Evolutionary conservation across 2,113 vertebrate genomes (phyloP), one percentile per base, ranked within the genome.

Genomic region (Vireo altiloquus): DNA sequence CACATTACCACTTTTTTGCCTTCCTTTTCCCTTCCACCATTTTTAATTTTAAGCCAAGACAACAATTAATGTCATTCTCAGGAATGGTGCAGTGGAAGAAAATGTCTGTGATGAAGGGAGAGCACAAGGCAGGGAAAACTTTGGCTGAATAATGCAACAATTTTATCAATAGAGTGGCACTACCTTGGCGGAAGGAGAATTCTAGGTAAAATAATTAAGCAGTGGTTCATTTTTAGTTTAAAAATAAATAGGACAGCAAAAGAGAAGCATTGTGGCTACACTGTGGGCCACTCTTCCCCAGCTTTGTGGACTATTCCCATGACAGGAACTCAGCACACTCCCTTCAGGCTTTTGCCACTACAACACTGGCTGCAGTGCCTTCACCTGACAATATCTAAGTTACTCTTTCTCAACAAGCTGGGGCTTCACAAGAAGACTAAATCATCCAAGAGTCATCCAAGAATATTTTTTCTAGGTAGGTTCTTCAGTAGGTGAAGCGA

Each of bases 51-150:
- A 64, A 81, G 22, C 50, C 84, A 84, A 52, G 85, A 60, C 27
- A 90, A 90, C 68, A 87, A 89, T 53, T 93, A 82, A 68, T 71
- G 74, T 94, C 44, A 84, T 84, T 91, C 91, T 66, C 54, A 54
- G 52, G 35, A 77, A n/a, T 19, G 14, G 82, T 78, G 44, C 35
- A 47, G 31, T 60, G 42, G 69, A 64, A 42, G 57, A 72, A 92
- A 87, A 90, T 31, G 30, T 74, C 79, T 92, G 59, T 80, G 85
- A 74, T 61, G 47, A 78, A 65, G 68, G 3, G 8, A 94, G 61
- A 96, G 60, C 3, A n/a, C 42, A 57, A 85, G 52, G 35, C 56
- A 78, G 18, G 59, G 60, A 61, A 82, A 74, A 69, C 74, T 94
- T 79, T 28, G 54, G 42, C 80, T 85, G 35, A 57, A 39, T 77